These are phyloP conservation scores for Pseudopleuronectes americanus DNA, from an alignment of 2,797 vertebrate species.

Conservation along the genomic window DNA sequence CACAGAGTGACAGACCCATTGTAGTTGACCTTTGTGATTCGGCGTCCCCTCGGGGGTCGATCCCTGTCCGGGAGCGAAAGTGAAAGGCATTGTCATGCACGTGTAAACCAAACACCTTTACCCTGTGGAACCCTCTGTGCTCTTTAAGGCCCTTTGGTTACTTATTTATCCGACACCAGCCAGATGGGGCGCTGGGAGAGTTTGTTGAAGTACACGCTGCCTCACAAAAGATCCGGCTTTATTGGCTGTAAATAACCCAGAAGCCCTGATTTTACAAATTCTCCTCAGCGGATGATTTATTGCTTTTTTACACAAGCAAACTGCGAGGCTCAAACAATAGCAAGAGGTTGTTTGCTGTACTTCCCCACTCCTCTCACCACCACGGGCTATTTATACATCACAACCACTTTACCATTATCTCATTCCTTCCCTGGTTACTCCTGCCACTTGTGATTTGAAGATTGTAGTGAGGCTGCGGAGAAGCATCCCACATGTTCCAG, in stretches of 20 bases:
- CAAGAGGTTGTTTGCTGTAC: constrained; percentile 57
- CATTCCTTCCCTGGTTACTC: constrained; percentile 31
- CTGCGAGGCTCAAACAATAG: constrained; percentile 53
- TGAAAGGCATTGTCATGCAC: constrained; percentile 74
- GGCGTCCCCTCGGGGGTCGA: constrained; percentile 46
- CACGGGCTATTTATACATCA: constrained; percentile 70
- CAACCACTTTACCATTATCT: constrained; percentile 66
- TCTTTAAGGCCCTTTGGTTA: constrained; percentile 65
- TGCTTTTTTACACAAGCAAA: constrained; percentile 45
- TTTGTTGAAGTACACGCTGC: constrained; percentile 28
- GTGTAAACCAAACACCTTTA: constrained; percentile 76
- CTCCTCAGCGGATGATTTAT: constrained; percentile 58
- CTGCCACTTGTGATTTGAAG: constrained; percentile 41
- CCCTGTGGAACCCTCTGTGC: constrained; percentile 58
- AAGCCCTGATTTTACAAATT: constrained; percentile 45
- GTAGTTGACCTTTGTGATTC: constrained; percentile 74
- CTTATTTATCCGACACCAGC: constrained; percentile 69
- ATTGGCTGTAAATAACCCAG: constrained; percentile 42
- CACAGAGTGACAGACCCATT: constrained; percentile 74
- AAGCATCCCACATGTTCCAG: constrained; percentile 20
- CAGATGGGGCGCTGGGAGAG: constrained; percentile 49
- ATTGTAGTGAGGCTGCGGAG: constrained; percentile 11
- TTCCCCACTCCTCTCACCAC: constrained; percentile 55
- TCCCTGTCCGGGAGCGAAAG: constrained; percentile 61
- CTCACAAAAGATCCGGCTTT: constrained; percentile 51